Base-by-base conservation (phyloP, 2,797 vertebrate species). In the Sebastes aleutianus region DNA sequence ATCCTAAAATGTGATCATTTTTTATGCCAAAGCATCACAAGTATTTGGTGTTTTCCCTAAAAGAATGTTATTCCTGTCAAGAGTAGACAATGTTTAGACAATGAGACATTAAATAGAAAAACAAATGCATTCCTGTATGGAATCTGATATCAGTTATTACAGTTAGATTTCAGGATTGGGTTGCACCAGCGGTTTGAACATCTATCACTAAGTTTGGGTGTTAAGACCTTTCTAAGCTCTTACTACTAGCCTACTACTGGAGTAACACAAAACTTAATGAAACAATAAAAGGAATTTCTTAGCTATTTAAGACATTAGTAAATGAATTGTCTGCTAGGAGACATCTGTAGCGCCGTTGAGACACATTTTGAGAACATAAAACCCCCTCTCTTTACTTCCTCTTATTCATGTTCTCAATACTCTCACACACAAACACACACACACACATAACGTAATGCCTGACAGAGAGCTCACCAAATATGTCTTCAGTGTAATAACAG, bases 391-490 rank as follows among this genome's bases (percentile, higher is more conserved):
- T 78, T 39, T 29, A 66, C 47, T 80, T 50, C 27, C 16, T 27
- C 47, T 16, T 50, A 61, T 73, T 70, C 74, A 3, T 32, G 24
- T 72, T 24, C 61, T 80, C 68, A 53, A 93, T 90, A 93, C 87
- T 95, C 94, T 12, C 36, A 43, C 93, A 94, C 92, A 89, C 74
- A 63, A 59, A 67, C 69, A 94, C 14, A 43, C 39, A 43, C 91
- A 43, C 91, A 94, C 93, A 90, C 76, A 84, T 72, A 69, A 76
- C 26, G 9, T 67, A 70, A 79, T 43, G 71, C 64, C 74, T 32
- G 70, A 80, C 56, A 62, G 76, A 70, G 71, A 74, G 64, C 70
- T 84, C 68, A 47, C 65, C 78, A 69, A 84, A 74, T 74, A 76
- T 68, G 81, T 83, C 79, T 82, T 65, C 70, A 82, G 85, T 84